Percentiles rank a stretch among this genome's conserved stretches.
Evolutionary conservation across 2,113 vertebrate species (phyloP).

Genomic region (Halcyon senegalensis): DNA sequence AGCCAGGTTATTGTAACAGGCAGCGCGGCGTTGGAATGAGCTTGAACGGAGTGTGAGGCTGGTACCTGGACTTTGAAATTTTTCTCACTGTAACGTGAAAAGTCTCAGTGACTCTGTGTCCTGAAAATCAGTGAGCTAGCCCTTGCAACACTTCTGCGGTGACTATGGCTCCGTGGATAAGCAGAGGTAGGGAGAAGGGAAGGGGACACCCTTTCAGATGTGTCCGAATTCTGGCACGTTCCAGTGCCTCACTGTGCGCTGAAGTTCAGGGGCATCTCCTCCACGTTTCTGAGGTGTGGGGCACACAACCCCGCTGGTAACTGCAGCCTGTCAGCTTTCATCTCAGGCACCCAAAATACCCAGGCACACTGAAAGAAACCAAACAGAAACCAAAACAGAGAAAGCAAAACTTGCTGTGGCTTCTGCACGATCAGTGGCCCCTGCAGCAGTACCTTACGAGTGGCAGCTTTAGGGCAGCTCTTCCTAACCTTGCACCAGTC

Average conservation of each 20-base stretch:
- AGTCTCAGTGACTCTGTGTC: not conserved
- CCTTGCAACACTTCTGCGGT: not conserved
- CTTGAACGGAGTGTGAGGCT: accelerated
- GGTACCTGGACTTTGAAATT: accelerated
- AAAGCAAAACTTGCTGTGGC: not conserved
- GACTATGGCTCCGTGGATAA: accelerated
- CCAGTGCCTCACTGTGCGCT: accelerated
- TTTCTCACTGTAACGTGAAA: accelerated
- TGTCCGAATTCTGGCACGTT: accelerated
- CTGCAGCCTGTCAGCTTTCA: accelerated
- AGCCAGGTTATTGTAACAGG: accelerated
- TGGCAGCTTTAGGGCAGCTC: not conserved
- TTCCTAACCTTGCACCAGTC: no score
- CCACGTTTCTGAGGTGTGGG: accelerated
- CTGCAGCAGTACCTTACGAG: accelerated
- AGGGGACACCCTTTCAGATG: not conserved
- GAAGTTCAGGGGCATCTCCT: not conserved
- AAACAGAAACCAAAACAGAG: not conserved
- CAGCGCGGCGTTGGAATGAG: not conserved
- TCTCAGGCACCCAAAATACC: no score
- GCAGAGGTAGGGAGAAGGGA: not conserved
- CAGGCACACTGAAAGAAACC: not conserved
- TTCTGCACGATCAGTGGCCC: not conserved
- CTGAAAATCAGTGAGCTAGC: not conserved
- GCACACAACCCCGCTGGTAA: not conserved